phyloP scores from a whole-genome alignment of 2,888 invertebrate genomes.

The Ophonus ardosiacus region DNA sequence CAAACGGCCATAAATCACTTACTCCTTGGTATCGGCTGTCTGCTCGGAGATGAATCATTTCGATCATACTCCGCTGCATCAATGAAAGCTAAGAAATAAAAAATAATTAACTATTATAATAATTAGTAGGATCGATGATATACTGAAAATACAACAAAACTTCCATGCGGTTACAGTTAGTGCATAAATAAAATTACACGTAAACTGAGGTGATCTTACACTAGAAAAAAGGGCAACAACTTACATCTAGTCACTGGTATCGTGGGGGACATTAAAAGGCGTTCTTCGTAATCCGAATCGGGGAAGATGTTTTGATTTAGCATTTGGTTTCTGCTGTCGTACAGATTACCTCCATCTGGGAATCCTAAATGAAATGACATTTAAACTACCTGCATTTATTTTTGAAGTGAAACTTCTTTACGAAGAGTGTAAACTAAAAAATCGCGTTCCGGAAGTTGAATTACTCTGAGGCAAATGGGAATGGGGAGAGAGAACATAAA shows the following conservation, averaged over 20 bases:
- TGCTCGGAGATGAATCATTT: slow-evolving; percentile 43
- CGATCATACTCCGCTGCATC: slow-evolving; percentile 33
- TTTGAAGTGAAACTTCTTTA: no score
- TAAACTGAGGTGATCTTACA: background rate
- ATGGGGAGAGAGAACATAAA: no score
- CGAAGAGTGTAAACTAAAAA: no score
- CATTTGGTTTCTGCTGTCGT: background rate
- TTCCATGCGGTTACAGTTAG: background rate
- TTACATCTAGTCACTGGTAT: slow-evolving; percentile 10
- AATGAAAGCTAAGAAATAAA: slow-evolving; percentile 45
- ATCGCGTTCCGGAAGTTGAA: no score
- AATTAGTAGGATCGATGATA: background rate
- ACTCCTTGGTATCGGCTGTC: slow-evolving; percentile 29
- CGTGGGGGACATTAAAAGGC: slow-evolving; percentile 15
- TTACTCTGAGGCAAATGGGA: no score
- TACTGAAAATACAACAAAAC: background rate
- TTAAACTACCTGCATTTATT: background rate
- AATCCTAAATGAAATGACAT: background rate
- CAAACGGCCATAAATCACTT: no score
- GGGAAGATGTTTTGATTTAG: background rate
- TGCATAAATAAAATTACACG: background rate
- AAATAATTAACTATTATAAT: slow-evolving; percentile 29
- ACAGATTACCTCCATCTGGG: background rate
- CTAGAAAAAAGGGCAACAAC: background rate
- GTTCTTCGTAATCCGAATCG: slow-evolving; percentile 15